Percentiles rank a stretch among this genome's conserved stretches.
These are phyloP conservation scores for Piscicola geometra DNA, from an alignment of 2,888 invertebrate species.

Conservation along the genomic window DNA sequence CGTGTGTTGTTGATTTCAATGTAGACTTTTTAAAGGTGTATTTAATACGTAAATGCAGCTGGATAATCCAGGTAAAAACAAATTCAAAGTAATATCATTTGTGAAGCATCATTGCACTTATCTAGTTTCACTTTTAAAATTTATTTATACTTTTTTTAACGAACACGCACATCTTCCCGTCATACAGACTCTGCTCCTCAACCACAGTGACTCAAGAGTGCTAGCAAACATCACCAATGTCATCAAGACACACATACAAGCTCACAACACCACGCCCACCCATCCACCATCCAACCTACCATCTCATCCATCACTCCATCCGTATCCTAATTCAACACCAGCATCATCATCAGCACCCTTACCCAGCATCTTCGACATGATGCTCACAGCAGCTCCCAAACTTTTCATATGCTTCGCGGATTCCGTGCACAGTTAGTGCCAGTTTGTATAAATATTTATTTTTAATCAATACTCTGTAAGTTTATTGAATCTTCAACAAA, in stretches of 20 bases:
- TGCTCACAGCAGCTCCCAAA: slow-evolving; percentile 1
- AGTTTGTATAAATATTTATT: no score
- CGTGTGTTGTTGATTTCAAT: no score
- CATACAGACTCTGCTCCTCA: neutral
- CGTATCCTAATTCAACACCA: neutral
- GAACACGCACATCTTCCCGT: no score
- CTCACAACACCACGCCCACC: neutral
- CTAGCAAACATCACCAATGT: neutral
- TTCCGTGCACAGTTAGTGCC: neutral
- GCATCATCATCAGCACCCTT: neutral
- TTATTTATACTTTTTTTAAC: no score
- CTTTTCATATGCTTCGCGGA: neutral
- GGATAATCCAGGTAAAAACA: no score
- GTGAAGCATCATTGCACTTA: no score
- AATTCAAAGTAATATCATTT: no score
- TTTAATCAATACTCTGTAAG: no score
- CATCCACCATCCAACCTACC: neutral
- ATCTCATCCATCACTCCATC: neutral
- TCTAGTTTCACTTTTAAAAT: no score
- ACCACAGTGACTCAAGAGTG: neutral
- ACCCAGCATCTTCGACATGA: neutral
- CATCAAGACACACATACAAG: neutral
- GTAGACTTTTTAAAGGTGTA: no score
- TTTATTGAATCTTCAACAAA: no score
- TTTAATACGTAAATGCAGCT: no score